phyloP scores from a whole-genome alignment of 2,113 vertebrate genomes.

The rat (Rattus norvegicus) region GRCr8 NC_086032.1:32684501-32685000 shows the following conservation, averaged over 20 bases:
- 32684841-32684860: background rate
- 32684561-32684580: background rate
- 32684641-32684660: background rate
- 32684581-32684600: background rate
- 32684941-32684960: background rate
- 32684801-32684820: background rate
- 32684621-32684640: background rate
- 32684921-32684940: background rate
- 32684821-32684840: background rate
- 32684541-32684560: background rate
- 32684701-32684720: too few relatives aligned
- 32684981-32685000: background rate
- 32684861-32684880: rapidly evolving
- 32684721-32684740: background rate
- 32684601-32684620: background rate
- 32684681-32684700: background rate
- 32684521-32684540: background rate
- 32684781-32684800: background rate
- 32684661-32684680: background rate
- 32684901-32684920: background rate
- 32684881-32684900: background rate
- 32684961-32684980: background rate
- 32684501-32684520: background rate
- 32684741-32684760: background rate
- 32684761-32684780: background rate